Percentiles rank a stretch among this genome's conserved stretches.
These are phyloP conservation scores for Battus philenor DNA, from an alignment of 1,140 invertebrate genomes.

Conservation along the genomic window DNA sequence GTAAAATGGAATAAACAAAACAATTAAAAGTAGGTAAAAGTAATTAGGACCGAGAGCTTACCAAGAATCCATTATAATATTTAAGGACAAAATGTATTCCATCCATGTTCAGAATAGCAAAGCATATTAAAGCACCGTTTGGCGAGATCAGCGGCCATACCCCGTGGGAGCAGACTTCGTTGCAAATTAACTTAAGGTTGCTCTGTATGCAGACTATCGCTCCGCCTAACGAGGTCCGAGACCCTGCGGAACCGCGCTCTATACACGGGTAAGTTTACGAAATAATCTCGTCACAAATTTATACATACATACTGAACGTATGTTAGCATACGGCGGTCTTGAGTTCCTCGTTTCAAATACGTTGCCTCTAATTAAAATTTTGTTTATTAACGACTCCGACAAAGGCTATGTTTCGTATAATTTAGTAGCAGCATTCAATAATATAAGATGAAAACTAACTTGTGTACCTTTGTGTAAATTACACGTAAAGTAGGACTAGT, in stretches of 20 bases:
- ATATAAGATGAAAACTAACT: no score
- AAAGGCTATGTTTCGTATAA: no score
- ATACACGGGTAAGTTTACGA: conserved; percentile 23
- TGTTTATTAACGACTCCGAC: no score
- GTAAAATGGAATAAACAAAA: neutral
- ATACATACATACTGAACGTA: conserved; percentile 4
- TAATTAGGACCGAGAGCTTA: neutral
- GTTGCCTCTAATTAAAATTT: conserved; percentile 4
- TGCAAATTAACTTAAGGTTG: conserved; percentile 67
- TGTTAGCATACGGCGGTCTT: neutral
- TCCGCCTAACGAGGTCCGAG: conserved; percentile 49
- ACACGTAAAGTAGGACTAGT: no score
- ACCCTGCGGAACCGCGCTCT: conserved; percentile 30
- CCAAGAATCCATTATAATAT: conserved; percentile 16
- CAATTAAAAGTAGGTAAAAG: neutral
- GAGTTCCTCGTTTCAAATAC: neutral
- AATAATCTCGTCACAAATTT: conserved; percentile 17
- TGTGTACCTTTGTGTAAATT: no score
- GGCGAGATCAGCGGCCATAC: conserved; percentile 37
- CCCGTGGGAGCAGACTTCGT: conserved; percentile 39
- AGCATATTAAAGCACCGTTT: conserved; percentile 48
- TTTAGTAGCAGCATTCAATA: no score
- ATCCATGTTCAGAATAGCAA: conserved; percentile 36
- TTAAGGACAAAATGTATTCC: conserved; percentile 38
- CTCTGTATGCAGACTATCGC: conserved; percentile 65